Evolutionary conservation across 2,113 vertebrate species (phyloP).

Genomic region (Ailuropoda melanoleuca): DNA sequence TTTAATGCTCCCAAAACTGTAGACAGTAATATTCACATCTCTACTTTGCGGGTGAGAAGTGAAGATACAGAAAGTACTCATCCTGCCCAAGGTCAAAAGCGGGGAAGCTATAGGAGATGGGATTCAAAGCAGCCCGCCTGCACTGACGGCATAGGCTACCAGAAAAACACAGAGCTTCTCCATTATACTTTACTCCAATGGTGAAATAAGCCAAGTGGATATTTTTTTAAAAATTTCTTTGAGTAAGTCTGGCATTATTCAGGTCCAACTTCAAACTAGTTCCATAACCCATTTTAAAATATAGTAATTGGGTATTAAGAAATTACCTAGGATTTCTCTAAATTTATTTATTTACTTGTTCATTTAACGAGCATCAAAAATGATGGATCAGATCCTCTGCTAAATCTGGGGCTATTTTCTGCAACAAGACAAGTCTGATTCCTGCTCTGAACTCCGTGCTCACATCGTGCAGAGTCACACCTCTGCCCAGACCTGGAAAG

Average conservation of each 20-base stretch:
- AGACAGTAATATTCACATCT: neutral
- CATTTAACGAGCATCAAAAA: neutral
- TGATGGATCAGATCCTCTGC: neutral
- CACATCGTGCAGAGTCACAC: neutral
- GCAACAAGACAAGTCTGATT: neutral
- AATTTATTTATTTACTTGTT: neutral
- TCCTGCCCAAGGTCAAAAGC: neutral
- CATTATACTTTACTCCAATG: neutral
- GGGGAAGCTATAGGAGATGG: neutral
- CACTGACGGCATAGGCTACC: rapidly evolving
- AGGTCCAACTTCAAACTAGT: neutral
- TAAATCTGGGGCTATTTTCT: neutral
- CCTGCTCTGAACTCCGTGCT: neutral
- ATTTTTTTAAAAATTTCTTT: neutral
- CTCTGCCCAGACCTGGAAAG: neutral
- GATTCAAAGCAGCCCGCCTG: neutral
- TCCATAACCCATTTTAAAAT: neutral
- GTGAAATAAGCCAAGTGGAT: neutral
- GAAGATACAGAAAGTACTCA: neutral
- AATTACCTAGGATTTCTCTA: neutral
- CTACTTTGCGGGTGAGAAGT: neutral
- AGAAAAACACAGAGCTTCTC: neutral
- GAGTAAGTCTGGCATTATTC: neutral
- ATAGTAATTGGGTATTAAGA: neutral
- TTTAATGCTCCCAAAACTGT: neutral